Evolutionary conservation across 2,888 invertebrate species (phyloP).

Genomic region (Acanthosepion esculentum): DNA sequence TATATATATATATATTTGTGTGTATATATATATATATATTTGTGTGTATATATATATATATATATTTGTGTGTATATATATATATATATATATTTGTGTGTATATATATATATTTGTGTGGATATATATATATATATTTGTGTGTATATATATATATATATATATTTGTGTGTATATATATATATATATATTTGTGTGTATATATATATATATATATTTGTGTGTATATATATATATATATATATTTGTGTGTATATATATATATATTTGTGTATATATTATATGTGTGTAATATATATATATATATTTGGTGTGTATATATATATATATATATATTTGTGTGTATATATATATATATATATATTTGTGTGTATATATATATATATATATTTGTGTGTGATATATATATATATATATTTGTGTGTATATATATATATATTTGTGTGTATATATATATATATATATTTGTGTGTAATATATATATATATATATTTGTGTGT

Average conservation of each 20-base stretch:
- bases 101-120: background rate
- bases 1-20: no score
- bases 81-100: background rate
- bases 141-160: background rate
- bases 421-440: no score
- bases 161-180: no score
- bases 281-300: no score
- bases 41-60: background rate
- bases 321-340: background rate
- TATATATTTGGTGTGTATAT: no score
- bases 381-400: background rate
- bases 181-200: background rate
- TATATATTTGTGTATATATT: no score
- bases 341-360: background rate
- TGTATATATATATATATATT: no score
- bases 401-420: background rate
- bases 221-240: no score
- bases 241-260: background rate
- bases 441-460: background rate
- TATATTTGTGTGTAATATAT: no score
- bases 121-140: background rate
- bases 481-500: no score
- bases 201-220: background rate
- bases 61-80: background rate
- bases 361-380: background rate